Base-by-base conservation (phyloP, 2,797 vertebrate genomes). In the Tokudaia tokunoshimensis region DNA sequence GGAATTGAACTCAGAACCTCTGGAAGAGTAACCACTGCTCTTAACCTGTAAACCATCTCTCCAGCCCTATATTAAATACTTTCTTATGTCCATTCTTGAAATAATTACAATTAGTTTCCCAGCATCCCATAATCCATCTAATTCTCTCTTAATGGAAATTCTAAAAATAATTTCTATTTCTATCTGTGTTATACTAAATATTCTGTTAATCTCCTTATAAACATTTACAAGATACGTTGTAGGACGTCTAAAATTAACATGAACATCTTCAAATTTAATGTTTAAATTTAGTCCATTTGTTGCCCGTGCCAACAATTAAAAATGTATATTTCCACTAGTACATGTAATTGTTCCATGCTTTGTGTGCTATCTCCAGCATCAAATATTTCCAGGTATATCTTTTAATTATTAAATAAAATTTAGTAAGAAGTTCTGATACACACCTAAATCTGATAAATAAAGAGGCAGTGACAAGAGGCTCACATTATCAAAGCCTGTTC, bases 321-420 rank as follows among this genome's bases (percentile, higher is more conserved):
- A 55, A 12, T 44, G 37, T 61, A 47, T 34, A 74, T n/a, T 92
- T 81, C 11, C 9, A 94, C 12, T 22, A 57, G 5, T 75, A 37
- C 78, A 0, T 72, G 29, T 92, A 93, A 83, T 74, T 96, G 5
- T 88, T 79, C 6, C 26, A 44, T 0, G 6, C 80, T 88, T 75
- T 19, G 6, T 92, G 3, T 4, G 4, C 15, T 80, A 81, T 91
- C 37, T 80, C 12, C 44, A 15, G 34, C 1, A 84, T 65, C 93
- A 26, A 6, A 84, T 90, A 75, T 83, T 61, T 34, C 20, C 29
- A 74, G 87, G 31, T 13, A 89, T 14, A 50, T 57, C 13, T 70
- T 75, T 83, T 75, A 47, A 63, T 70, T 93, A 34, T 47, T 93
- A 92, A 87, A 70, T 87, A 92, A 74, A 76, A 89, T 78, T 90